Base-by-base conservation (phyloP, 2,797 vertebrate species). In the Euthynnus affinis region DNA sequence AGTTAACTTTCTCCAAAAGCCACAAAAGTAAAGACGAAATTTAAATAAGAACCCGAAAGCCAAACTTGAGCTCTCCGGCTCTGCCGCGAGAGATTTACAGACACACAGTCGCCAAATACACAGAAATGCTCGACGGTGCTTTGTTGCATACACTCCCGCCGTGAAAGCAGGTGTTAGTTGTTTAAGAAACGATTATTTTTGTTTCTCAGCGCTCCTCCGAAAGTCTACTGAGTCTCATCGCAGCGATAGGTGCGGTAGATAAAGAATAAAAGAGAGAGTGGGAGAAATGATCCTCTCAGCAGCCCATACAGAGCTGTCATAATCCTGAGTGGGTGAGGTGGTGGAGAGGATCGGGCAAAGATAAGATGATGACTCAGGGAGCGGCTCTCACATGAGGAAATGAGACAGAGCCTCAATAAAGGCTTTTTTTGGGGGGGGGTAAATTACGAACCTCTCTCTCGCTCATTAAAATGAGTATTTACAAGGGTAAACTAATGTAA, bases 271-370 rank as follows among this genome's bases (percentile, higher is more conserved):
- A 40, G 71, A 78, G 73, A 49, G 81, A 73, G 86, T 70, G 76
- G 80, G 85, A 80, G 81, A 79, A 81, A 64, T 51, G 62, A 84
- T 84, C 82, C 74, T 87, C 82, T 86, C 82, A 69, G 80, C 77
- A 85, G 81, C 72, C 76, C 69, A 62, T 88, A 79, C 84, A 81
- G 68, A 73, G 71, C 86, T 78, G 84, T 76, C 81, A 80, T 87
- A 87, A 90, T 90, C 85, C 85, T 85, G 81, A 89, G 88, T 88
- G 84, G 86, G 81, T 85, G 82, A 88, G 74, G 80, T 61, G 74
- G 62, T 68, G 83, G 75, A 83, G 72, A 79, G 64, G 80, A 88
- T 75, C 9, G 17, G 73, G 79, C 56, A 49, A 62, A 85, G 86
- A 89, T 84, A 78, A 85, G 78, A 85, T 49, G 85, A 83, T 83